Evolutionary conservation across 2,888 invertebrate species (phyloP).

Genomic region (Exocentrus adspersus): DNA sequence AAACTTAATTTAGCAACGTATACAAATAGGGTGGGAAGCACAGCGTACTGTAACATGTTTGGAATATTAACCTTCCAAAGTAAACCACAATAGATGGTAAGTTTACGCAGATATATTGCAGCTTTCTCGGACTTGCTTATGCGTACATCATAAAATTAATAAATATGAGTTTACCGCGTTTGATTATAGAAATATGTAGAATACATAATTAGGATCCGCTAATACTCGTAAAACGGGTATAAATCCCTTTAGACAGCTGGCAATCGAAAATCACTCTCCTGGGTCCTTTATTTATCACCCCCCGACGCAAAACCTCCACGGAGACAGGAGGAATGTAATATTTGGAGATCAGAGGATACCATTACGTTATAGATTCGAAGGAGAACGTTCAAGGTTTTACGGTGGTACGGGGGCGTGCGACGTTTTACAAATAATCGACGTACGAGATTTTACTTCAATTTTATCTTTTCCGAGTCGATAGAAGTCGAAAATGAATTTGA

Average conservation of each 20-base stretch:
- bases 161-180: no score
- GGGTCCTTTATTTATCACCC: background rate
- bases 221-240: background rate
- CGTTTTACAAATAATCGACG: constrained; percentile 2
- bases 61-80: constrained; percentile 8
- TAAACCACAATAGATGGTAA: constrained; percentile 13
- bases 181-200: no score
- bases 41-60: background rate
- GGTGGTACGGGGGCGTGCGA: background rate
- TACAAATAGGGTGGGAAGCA: constrained; percentile 1
- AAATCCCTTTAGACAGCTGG: background rate
- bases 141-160: background rate
- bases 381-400: background rate
- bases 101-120: constrained; percentile 6
- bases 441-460: constrained; percentile 16
- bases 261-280: background rate
- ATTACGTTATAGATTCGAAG: background rate
- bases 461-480: constrained; percentile 13
- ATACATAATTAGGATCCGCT: no score
- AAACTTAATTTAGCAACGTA: constrained; percentile 2
- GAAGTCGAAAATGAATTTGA: constrained; percentile 5
- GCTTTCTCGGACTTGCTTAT: background rate
- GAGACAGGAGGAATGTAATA: background rate
- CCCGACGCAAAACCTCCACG: background rate
- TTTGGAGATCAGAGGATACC: background rate